phyloP scores from a whole-genome alignment of 1,140 invertebrate genomes.

The Heliconius eleuchia region DNA sequence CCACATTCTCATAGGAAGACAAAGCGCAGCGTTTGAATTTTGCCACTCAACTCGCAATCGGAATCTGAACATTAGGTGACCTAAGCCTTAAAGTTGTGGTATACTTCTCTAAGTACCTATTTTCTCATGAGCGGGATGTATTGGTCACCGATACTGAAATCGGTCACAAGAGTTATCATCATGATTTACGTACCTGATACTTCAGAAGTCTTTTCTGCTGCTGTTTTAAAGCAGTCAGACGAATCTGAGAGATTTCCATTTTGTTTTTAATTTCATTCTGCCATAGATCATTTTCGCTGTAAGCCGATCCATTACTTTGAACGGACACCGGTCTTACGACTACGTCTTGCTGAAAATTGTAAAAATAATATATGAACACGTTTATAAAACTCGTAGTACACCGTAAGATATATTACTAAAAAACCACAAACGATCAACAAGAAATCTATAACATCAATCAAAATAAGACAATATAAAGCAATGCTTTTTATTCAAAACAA shows the following conservation, averaged over 20 bases:
- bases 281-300: constrained; percentile 80
- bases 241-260: constrained; percentile 77
- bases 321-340: constrained; percentile 72
- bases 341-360: constrained; percentile 59
- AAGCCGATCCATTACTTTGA: constrained; percentile 77
- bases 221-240: constrained; percentile 72
- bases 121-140: too few species aligned
- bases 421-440: constrained; percentile 13
- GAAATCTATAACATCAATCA: constrained; percentile 1
- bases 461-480: constrained; percentile 5
- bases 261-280: constrained; percentile 80
- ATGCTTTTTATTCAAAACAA: neutral
- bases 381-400: neutral
- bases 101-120: too few species aligned
- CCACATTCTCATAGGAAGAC: too few species aligned
- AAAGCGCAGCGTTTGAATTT: too few species aligned
- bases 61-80: too few species aligned
- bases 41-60: too few species aligned
- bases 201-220: constrained; percentile 77
- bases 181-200: constrained; percentile 63
- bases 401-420: neutral
- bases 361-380: neutral
- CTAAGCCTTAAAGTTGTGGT: too few species aligned
- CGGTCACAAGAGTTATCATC: neutral
- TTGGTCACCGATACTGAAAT: too few species aligned